phyloP scores from a whole-genome alignment of 2,888 invertebrate genomes.

The Ypsolopha sequella region DNA sequence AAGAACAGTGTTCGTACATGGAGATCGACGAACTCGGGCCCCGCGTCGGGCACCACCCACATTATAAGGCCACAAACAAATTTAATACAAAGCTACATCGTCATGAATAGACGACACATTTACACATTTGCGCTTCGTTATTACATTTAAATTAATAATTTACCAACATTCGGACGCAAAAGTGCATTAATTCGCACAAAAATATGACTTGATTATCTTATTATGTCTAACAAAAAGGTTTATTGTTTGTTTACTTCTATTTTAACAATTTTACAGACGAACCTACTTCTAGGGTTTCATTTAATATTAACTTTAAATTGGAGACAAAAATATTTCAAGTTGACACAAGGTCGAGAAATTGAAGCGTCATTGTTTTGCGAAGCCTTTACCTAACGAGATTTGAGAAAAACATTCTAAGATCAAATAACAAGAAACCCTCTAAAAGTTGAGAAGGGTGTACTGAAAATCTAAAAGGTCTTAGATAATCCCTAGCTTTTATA shows the following conservation, averaged over 20 bases:
- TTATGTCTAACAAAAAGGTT: no score
- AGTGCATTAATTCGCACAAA: constrained; percentile 31
- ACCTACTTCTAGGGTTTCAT: neutral
- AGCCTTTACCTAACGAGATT: constrained; percentile 1
- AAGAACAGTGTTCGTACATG: constrained; percentile 8
- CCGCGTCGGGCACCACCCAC: constrained; percentile 48
- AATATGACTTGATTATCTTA: no score
- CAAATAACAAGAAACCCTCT: neutral
- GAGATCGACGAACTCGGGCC: constrained; percentile 35
- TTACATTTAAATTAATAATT: constrained; percentile 11
- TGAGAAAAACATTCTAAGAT: neutral
- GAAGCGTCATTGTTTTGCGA: constrained; percentile 4
- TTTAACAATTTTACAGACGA: neutral
- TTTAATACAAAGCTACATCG: constrained; percentile 50
- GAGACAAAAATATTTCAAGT: constrained; percentile 1
- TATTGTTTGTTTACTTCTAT: constrained; percentile 13
- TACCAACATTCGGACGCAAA: constrained; percentile 39
- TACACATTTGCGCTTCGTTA: constrained; percentile 40
- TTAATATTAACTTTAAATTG: neutral
- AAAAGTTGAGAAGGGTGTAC: neutral
- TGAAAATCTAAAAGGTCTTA: neutral
- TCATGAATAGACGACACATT: constrained; percentile 26
- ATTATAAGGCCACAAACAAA: constrained; percentile 65
- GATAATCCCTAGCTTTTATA: neutral
- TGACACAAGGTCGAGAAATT: neutral